These are phyloP conservation scores for Siphlonurus alternatus DNA, from an alignment of 2,888 invertebrate species.

Conservation along the genomic window DNA sequence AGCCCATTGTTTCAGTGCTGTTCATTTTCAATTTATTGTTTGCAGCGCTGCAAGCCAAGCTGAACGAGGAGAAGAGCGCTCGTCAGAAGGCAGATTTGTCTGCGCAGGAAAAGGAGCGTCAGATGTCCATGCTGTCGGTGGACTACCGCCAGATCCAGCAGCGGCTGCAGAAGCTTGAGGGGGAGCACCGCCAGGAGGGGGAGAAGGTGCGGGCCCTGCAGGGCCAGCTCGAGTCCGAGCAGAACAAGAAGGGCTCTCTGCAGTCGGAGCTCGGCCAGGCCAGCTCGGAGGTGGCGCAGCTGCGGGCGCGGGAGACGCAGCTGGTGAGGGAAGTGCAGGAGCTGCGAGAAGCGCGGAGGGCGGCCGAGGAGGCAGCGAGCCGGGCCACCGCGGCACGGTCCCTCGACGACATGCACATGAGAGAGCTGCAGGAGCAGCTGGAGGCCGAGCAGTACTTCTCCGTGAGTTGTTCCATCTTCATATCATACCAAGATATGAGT, in stretches of 20 bases:
- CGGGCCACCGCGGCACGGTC: slow-evolving; percentile 51
- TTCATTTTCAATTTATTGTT: too few species aligned
- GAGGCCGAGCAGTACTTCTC: slow-evolving; percentile 95
- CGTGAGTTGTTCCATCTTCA: slow-evolving; percentile 27
- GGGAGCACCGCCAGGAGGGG: slow-evolving; percentile 75
- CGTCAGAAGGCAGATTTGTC: slow-evolving; percentile 73
- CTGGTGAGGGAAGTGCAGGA: slow-evolving; percentile 48
- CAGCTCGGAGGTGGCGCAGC: slow-evolving; percentile 48
- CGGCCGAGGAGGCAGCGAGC: slow-evolving; percentile 57
- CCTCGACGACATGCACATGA: slow-evolving; percentile 55
- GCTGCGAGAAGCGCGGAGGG: slow-evolving; percentile 47
- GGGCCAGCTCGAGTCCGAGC: slow-evolving; percentile 82
- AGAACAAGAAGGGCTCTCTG: slow-evolving; percentile 62
- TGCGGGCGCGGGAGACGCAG: slow-evolving; percentile 56
- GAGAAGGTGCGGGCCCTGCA: slow-evolving; percentile 70
- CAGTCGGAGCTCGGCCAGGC: slow-evolving; percentile 65
- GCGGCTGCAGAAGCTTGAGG: slow-evolving; percentile 73
- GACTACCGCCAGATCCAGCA: slow-evolving; percentile 91
- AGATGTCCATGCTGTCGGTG: slow-evolving; percentile 85
- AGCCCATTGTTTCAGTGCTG: too few species aligned
- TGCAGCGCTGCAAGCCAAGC: slow-evolving; percentile 72
- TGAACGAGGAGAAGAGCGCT: slow-evolving; percentile 77
- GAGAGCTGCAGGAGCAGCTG: slow-evolving; percentile 85
- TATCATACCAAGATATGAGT: too few species aligned
- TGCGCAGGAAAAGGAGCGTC: slow-evolving; percentile 82